These are phyloP conservation scores for Taxidea taxus DNA, from an alignment of 2,113 vertebrate genomes.

Conservation along the genomic window DNA sequence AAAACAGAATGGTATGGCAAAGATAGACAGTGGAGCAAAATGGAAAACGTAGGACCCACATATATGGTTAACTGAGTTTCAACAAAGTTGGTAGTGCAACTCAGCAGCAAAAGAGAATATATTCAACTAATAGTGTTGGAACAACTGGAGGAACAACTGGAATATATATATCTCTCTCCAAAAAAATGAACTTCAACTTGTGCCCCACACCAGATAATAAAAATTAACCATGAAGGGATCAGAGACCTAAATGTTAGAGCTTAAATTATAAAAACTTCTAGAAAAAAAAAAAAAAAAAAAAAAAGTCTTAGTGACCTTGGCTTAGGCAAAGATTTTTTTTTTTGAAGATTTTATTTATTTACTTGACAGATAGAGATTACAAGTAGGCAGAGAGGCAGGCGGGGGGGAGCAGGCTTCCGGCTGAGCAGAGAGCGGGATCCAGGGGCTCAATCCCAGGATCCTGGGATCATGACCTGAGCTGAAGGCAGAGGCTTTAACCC, in stretches of 20 bases:
- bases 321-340: not conserved
- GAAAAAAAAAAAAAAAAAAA: not conserved
- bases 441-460: too few species aligned
- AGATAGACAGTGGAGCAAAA: not conserved
- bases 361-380: too few species aligned
- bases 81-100: not conserved
- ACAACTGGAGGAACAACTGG: not conserved
- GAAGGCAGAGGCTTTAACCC: too few species aligned
- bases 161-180: too few species aligned
- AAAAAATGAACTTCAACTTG: not conserved
- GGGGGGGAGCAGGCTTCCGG: too few species aligned
- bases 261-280: not conserved
- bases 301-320: not conserved
- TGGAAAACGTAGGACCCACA: not conserved
- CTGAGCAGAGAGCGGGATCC: too few species aligned
- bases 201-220: not conserved
- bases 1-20: not conserved
- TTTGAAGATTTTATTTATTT: too few species aligned
- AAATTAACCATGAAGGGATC: not conserved
- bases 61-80: not conserved
- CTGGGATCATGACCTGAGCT: too few species aligned
- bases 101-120: not conserved
- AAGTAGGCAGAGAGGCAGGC: too few species aligned
- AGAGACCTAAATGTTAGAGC: not conserved
- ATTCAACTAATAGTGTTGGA: not conserved